Percentiles rank a stretch among this genome's conserved stretches.
These are phyloP conservation scores for Edolisoma coerulescens DNA, from an alignment of 2,113 vertebrate species.

Conservation along the genomic window DNA sequence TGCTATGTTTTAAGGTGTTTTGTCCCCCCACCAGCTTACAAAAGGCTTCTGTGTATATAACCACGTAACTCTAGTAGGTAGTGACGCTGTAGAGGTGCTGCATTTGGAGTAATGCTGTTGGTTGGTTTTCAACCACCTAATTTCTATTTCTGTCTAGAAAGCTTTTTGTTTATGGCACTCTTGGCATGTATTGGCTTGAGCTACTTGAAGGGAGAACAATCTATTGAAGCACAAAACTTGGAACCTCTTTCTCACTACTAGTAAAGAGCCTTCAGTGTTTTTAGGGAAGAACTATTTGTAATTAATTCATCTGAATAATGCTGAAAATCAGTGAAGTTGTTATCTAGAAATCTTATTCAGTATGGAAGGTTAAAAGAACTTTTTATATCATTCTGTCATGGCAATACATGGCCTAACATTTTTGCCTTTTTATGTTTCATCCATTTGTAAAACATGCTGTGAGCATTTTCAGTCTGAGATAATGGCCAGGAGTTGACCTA, in stretches of 20 bases:
- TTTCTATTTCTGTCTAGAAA: background rate
- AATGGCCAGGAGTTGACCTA: background rate
- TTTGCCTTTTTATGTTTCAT: constrained; percentile 12
- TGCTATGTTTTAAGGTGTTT: background rate
- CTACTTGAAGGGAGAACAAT: background rate
- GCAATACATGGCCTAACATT: background rate
- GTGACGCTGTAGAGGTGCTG: background rate
- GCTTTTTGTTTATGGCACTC: background rate
- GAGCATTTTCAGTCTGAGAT: constrained; percentile 1
- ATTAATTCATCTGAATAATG: background rate
- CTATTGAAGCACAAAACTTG: background rate
- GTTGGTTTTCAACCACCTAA: background rate
- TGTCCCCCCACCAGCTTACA: background rate
- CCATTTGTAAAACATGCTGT: background rate
- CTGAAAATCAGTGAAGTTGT: background rate
- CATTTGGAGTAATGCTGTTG: background rate
- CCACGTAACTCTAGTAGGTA: background rate
- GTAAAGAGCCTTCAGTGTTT: background rate
- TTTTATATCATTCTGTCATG: background rate
- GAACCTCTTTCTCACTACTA: background rate
- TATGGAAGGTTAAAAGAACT: background rate
- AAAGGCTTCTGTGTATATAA: background rate
- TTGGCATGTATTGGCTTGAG: background rate
- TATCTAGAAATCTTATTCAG: background rate
- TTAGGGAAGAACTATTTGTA: background rate